These are phyloP conservation scores for Rhabdophis nuchalis DNA, from an alignment of 2,797 vertebrate species.

Conservation along the genomic window DNA sequence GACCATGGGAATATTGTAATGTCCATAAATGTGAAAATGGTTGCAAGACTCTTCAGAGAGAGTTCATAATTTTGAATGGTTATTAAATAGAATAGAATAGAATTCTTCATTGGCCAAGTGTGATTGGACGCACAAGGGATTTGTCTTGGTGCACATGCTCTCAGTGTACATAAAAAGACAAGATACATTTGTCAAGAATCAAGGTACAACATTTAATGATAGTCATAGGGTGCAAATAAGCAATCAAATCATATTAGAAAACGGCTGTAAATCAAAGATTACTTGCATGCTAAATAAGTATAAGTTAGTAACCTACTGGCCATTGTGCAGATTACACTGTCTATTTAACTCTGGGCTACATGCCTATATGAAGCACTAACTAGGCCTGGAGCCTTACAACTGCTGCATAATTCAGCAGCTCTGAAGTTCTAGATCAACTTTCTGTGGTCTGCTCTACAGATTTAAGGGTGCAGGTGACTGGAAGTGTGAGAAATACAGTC, in stretches of 20 bases:
- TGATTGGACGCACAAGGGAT: too few relatives aligned
- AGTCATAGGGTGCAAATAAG: too few relatives aligned
- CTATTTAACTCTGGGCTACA: background rate
- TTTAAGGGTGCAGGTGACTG: background rate
- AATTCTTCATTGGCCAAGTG: too few relatives aligned
- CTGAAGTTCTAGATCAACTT: background rate
- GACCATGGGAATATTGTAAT: background rate
- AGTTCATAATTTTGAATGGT: background rate
- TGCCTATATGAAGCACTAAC: background rate
- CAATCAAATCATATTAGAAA: too few relatives aligned
- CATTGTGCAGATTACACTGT: background rate
- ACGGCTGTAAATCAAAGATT: background rate
- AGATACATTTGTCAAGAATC: too few relatives aligned
- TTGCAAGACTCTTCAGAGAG: background rate
- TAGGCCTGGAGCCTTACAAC: background rate
- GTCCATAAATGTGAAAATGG: background rate
- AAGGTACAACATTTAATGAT: too few relatives aligned
- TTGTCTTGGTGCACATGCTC: too few relatives aligned
- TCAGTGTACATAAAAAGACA: too few relatives aligned
- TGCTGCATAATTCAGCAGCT: background rate
- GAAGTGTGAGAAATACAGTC: background rate
- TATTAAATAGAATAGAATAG: background rate
- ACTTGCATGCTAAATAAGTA: background rate
- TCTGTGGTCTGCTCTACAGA: background rate
- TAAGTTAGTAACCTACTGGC: background rate